Evolutionary conservation across 2,113 vertebrate species (phyloP).

Genomic region (Platycercus adscitus): DNA sequence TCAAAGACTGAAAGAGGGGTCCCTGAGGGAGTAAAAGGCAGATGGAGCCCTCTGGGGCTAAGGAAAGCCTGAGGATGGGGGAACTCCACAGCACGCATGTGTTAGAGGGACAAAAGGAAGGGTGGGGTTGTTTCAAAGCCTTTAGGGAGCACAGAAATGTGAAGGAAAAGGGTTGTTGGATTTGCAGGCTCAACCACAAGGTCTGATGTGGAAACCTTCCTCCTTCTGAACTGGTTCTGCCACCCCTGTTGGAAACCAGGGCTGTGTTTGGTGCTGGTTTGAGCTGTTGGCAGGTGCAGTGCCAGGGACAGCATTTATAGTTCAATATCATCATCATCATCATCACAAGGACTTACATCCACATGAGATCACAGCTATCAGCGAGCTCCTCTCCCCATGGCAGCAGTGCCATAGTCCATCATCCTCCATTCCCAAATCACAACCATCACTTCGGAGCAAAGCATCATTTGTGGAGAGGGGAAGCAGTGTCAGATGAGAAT

Average conservation of each 20-base stretch:
- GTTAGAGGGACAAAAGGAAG: not conserved
- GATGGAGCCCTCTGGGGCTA: not conserved
- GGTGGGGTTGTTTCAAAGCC: not conserved
- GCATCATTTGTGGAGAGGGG: not conserved
- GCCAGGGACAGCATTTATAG: not conserved
- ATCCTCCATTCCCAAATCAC: not conserved
- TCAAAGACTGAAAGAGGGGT: not conserved
- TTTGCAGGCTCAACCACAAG: too few relatives aligned
- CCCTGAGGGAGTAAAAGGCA: not conserved
- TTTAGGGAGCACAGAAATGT: rapidly evolving
- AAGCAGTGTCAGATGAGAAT: not conserved
- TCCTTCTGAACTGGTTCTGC: not conserved
- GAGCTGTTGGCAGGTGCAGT: not conserved
- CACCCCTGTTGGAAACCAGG: not conserved
- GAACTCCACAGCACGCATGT: not conserved
- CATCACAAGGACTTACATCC: not conserved
- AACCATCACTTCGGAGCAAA: not conserved
- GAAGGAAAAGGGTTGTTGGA: not conserved
- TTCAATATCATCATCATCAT: not conserved
- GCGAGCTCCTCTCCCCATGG: too few relatives aligned
- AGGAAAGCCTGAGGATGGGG: not conserved
- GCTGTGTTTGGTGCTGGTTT: not conserved
- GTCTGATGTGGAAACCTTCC: not conserved
- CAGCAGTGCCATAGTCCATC: not conserved
- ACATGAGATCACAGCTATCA: rapidly evolving